Evolutionary conservation across 2,888 invertebrate species (phyloP), one percentile per base, ranked within the genome.

Genomic region (Drosophila anceps): DNA sequence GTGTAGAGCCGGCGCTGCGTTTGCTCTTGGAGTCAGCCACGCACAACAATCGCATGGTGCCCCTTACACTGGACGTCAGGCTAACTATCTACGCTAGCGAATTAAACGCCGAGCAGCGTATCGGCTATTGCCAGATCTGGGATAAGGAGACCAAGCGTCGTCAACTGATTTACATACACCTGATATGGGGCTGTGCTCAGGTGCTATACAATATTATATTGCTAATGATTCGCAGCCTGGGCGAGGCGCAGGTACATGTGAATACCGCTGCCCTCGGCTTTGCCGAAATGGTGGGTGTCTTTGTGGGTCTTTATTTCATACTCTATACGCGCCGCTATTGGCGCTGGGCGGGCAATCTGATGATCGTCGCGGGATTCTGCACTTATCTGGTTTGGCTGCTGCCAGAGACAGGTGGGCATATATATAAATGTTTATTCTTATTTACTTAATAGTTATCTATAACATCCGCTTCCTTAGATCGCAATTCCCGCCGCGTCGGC

Each of bases 261-360:
- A 93, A 93, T 62, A 93, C 93, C 0, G 92, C 91, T 0, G 90
- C 93, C 12, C 78, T 93, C 80, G 93, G 92, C n/a, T 89, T 93
- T 27, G 91, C 92, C 2, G 93, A 93, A 82, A 93, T 93, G 90
- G 37, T 92, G 18, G 93, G 93, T 27, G 84, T 92, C 1, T 91
- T 93, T 51, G 79, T 92, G 54, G 93, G 93, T 1, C 88, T 93
- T 37, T 92, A 90, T 53, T 80, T 93, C 4, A 93, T 93, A 61
- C 73, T 92, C 7, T 93, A 91, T 48, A 93, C 93, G 5, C 83
- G 92, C 18, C 85, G 91, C 13, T 88, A 91, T 71, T 93, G 92
- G 92, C 88, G 91, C 20, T 93, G 92, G 92, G 81, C 91, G 0
- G 92, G 93, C 8, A 85, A 91, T 50, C 72, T 92, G 0, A 91